These are phyloP conservation scores for Columba guinea DNA, from an alignment of 2,797 vertebrate genomes.

Conservation along the genomic window DNA sequence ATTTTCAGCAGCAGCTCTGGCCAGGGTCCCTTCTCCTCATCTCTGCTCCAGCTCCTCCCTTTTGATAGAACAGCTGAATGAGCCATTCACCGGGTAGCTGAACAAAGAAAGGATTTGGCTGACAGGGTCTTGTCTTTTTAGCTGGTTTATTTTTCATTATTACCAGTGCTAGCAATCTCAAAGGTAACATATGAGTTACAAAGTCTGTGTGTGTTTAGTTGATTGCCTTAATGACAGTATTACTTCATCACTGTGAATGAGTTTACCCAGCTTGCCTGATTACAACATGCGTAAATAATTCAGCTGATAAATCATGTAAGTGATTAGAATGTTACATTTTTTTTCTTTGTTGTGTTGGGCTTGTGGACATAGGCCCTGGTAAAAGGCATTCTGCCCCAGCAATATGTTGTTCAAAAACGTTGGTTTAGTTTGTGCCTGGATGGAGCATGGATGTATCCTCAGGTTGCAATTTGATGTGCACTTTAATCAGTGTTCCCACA, in stretches of 20 bases:
- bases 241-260: neutral
- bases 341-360: neutral
- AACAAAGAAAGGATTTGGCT: neutral
- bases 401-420: neutral
- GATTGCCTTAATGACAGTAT: neutral
- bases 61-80: neutral
- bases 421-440: neutral
- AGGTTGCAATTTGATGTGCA: neutral
- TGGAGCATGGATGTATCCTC: neutral
- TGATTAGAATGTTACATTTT: neutral
- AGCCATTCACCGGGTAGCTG: neutral
- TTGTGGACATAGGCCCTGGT: neutral
- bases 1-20: neutral
- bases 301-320: neutral
- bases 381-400: neutral
- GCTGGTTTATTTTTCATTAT: neutral
- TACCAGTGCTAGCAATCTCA: neutral
- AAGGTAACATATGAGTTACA: neutral
- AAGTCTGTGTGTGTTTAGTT: neutral
- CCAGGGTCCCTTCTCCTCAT: neutral
- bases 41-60: neutral
- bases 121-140: neutral
- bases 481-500: neutral
- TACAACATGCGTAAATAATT: neutral
- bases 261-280: neutral